Evolutionary conservation across 2,797 vertebrate species (phyloP), one percentile per base, ranked within the genome.

Genomic region (Xenentodon cancila): DNA sequence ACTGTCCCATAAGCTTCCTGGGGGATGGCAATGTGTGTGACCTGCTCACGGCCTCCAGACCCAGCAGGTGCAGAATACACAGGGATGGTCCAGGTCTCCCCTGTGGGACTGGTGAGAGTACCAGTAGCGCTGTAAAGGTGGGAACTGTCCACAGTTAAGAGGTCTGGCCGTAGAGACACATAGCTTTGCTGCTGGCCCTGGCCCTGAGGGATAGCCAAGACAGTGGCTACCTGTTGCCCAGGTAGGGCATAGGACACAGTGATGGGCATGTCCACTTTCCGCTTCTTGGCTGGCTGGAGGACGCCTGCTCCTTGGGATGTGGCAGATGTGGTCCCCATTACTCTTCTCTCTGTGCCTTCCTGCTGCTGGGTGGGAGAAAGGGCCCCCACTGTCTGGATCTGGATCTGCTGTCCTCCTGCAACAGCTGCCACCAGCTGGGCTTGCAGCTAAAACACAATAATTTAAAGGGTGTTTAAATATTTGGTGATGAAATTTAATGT

Each of bases 11-110:
- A 99, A 82, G 96, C 95, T 86, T 99, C 97, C 92, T 97, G 97
- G 65, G 96, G 97, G 90, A 99, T 97, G 85, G 96, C 95, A 30
- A 98, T 98, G 84, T 99, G 97, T 12, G 97, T 98, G 85, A 98
- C 96, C 84, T 96, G 96, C 76, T 97, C 96, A 72, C 95, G 95
- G 85, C 90, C 96, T 93, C 91, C 96, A 72, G 91, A 93, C 84
- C 83, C 95, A 87, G 86, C 93, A 72, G 73, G 96, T 69, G 97
- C 95, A 7, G 97, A 98, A 84, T 98, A 98, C 83, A 98, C 97
- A 1, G 97, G 97, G 91, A 99, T 98, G 90, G 97, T 97, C 97
- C 97, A 99, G 48, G 97, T 98, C 91, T 99, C 97, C 80, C 97
- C 97, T 46, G 97, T 97, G 73, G 97, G 96, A 91, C 96, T 97